Conservation (phyloP, 1,140 invertebrate genomes). For the Maniola jurtina region DNA sequence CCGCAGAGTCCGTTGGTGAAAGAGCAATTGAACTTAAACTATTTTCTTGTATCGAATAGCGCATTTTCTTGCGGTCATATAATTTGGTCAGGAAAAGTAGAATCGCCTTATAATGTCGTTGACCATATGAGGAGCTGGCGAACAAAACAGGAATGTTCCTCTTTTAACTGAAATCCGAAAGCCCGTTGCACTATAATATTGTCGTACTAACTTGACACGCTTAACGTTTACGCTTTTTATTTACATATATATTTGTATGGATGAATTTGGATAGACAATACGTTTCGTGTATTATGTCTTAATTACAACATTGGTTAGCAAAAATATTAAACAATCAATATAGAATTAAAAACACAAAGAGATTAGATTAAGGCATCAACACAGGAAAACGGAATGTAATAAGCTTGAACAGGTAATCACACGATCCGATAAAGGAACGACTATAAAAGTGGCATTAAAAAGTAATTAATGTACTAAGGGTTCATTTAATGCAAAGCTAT, state of each 20-base stretch:
- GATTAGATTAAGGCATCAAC: constrained; percentile 54
- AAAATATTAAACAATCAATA: background rate
- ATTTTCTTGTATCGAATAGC: constrained; percentile 5
- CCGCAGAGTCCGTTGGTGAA: constrained; percentile 19
- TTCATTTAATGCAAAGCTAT: constrained; percentile 61
- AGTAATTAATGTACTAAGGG: constrained; percentile 67
- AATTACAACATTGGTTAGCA: background rate
- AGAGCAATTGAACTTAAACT: constrained; percentile 5
- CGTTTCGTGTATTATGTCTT: too few relatives aligned
- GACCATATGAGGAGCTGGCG: too few relatives aligned
- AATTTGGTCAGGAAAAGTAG: background rate
- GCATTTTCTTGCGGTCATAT: background rate
- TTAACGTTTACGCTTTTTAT: too few relatives aligned
- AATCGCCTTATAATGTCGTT: too few relatives aligned
- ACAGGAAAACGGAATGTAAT: constrained; percentile 46
- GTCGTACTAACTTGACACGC: too few relatives aligned
- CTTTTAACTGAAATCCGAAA: too few relatives aligned
- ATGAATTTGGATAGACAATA: too few relatives aligned
- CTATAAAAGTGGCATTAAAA: constrained; percentile 67
- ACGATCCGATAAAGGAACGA: constrained; percentile 57
- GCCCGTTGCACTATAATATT: too few relatives aligned
- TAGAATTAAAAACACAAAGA: constrained; percentile 22
- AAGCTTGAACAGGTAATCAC: constrained; percentile 65
- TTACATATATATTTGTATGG: too few relatives aligned
- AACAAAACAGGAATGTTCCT: too few relatives aligned